These are phyloP conservation scores for Micoletzkya japonica DNA, from an alignment of 2,888 invertebrate genomes.

Conservation along the genomic window DNA sequence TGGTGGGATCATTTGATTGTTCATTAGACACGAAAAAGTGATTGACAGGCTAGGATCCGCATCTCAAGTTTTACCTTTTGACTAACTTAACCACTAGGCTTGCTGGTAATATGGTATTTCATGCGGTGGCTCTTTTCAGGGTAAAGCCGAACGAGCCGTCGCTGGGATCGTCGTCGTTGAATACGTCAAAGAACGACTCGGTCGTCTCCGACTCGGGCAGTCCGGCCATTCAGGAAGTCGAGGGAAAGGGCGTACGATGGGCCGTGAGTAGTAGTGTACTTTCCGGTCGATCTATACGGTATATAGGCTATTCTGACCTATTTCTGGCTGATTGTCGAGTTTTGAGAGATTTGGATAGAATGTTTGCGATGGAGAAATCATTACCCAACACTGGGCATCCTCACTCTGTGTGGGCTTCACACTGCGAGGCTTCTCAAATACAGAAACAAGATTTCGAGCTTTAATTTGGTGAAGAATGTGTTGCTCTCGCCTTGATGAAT, in stretches of 20 bases:
- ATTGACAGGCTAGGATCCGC: no score
- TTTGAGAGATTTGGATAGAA: background rate
- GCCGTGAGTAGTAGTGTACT: conserved; percentile 33
- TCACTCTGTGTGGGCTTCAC: background rate
- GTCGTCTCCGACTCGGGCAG: conserved; percentile 13
- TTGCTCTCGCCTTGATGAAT: background rate
- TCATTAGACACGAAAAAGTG: no score
- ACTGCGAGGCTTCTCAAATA: background rate
- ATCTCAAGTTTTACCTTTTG: background rate
- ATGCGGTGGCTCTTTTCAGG: conserved; percentile 1
- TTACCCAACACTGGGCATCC: background rate
- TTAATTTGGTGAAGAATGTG: background rate
- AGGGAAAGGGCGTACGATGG: conserved; percentile 31
- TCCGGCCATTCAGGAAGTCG: conserved; percentile 16
- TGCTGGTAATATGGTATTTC: background rate
- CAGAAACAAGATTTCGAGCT: background rate
- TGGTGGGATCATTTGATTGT: conserved; percentile 35
- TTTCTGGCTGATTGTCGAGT: no score
- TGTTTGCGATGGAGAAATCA: background rate
- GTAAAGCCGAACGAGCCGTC: conserved; percentile 23
- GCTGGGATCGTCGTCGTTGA: conserved; percentile 21
- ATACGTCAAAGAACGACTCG: conserved; percentile 29
- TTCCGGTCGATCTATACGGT: no score
- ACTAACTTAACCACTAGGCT: background rate
- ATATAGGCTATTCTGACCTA: no score